Evolutionary conservation across 2,888 invertebrate genomes (phyloP), one percentile per base, ranked within the genome.

Genomic region (Aphodius granarius): DNA sequence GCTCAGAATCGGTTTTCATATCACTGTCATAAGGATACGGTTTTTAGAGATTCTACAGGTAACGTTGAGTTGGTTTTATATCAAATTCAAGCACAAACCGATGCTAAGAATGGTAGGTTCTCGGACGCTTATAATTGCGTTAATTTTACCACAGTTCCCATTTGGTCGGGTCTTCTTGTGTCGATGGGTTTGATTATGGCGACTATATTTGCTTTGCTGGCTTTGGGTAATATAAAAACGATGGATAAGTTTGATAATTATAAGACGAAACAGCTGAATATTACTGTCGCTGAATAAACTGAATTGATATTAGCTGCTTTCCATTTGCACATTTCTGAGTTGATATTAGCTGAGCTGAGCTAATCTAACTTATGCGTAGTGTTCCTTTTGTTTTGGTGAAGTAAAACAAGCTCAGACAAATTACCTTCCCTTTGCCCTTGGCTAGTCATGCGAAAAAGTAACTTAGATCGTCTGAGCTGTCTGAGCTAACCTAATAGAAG

Each of bases 231-330:
- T 82, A 93, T 95, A 78, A 92, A 92, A 83, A 94, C 94, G 16
- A 94, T 93, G 92, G 95, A 95, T 86, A 90, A 93, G 83, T 95
- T 94, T 85, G 95, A 95, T 86, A 94, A 95, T 86, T 92, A 93
- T 6, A 94, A 94, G 84, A 94, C 93, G 71, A 95, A 94, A 86
- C 91, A 93, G 71, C 90, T 95, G 71, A 88, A 89, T 18, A 90
- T 93, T 78, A 68, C 68, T 1, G 68, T 68, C 19, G 80, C 80
- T 63, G 87, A 87, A 72, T 87, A 82, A 82, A 66, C 62, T 75
- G 21, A 66, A 66, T 18, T 4, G 68, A 68, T 68, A n/a, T 68
- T 43, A 43, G 43, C 43, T 43, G 4, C 13, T 6, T 43, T 43
- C 1, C 13, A 43, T 43, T 43, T 43, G 43, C 13, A 13, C 13